phyloP scores from a whole-genome alignment of 2,888 invertebrate species.

The Pegoplata infirma region DNA sequence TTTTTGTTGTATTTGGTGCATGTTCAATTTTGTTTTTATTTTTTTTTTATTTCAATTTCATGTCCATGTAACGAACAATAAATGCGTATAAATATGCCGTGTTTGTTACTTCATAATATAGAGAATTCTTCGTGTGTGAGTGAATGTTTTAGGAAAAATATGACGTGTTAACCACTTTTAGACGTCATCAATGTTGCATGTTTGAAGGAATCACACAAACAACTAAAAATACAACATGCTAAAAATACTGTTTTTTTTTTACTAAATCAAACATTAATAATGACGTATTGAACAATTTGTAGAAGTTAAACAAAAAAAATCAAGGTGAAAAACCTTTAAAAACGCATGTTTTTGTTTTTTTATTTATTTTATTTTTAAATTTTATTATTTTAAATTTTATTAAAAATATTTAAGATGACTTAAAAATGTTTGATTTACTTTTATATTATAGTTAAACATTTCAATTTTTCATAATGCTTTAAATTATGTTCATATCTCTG shows the following conservation, averaged over 20 bases:
- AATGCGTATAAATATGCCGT: conserved; percentile 60
- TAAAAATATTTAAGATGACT: background rate
- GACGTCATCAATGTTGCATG: conserved; percentile 63
- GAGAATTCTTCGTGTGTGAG: conserved; percentile 23
- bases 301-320: background rate
- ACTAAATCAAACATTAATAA: conserved; percentile 16
- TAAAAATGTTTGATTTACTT: background rate
- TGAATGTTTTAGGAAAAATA: conserved; percentile 7
- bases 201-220: conserved; percentile 36
- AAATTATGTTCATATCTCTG: background rate
- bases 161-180: conserved; percentile 9
- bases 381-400: background rate
- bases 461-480: background rate
- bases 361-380: background rate
- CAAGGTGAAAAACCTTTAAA: conserved; percentile 39
- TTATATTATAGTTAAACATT: too few species aligned
- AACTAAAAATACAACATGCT: conserved; percentile 37
- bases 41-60: conserved; percentile 5
- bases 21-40: conserved; percentile 22
- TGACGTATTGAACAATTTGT: background rate
- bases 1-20: conserved; percentile 35
- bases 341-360: background rate
- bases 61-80: conserved; percentile 36
- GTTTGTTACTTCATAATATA: conserved; percentile 31
- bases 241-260: conserved; percentile 13